Evolutionary conservation across 2,113 vertebrate genomes (phyloP), one percentile per base, ranked within the genome.

Genomic region (Ptyas mucosa): DNA sequence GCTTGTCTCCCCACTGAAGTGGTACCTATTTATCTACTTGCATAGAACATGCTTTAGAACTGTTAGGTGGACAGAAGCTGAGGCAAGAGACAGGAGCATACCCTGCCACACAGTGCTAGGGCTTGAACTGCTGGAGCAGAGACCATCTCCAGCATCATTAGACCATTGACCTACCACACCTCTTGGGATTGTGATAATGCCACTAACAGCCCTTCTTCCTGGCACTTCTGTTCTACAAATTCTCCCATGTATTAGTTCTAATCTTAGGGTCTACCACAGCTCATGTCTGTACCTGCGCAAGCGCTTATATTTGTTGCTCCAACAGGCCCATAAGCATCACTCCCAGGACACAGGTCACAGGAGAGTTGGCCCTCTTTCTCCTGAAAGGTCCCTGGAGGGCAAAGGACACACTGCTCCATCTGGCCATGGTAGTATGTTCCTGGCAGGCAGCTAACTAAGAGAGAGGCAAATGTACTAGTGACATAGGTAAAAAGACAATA

Each of bases 371-470:
- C 99, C 97, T 99, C 99, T 96, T 97, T 99, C 97, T 99, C 99
- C 98, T 99, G 99, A 97, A 99, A 99, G 92, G 99, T 99, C 94
- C 99, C 99, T 0, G 98, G 96, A 0, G 99, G 99, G 95, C 99
- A 99, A 96, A 98, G 98, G 95, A 99, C 97, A 46, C 99, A 99
- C 96, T 99, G 99, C 96, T 99, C 99, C 97, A 97, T 99, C 97
- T 99, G 99, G 3, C 99, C 99, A 4, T 99, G 98, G 98, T 99
- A 99, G 95, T 98, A 99, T 0, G 99, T 99, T 95, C 99, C 99
- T 69, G 99, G 97, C 96, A 98, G 98, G 97, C 99, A 99, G 98
- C 98, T 99, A 96, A 99, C 99, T 99, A 98, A 99, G 98, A 98
- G 96, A 98, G 98, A 23, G 98, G 97, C 95, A 96, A 97, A 95